Base-by-base conservation (phyloP, 2,888 invertebrate genomes). In the Leptinotarsa juncta region DNA sequence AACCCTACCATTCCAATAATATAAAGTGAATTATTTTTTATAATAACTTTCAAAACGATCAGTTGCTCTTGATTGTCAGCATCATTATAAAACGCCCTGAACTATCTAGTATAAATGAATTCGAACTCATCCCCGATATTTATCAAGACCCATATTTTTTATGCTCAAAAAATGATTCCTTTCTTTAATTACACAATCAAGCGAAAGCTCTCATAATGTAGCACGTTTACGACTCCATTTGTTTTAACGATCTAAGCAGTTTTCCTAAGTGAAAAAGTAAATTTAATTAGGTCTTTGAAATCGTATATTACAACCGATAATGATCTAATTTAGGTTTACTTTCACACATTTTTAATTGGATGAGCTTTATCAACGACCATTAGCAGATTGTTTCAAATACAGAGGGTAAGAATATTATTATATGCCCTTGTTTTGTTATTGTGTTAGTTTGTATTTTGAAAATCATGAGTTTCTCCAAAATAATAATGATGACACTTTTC, bases 291-390 rank as follows among this genome's bases (percentile, higher is more conserved):
- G 72, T 75, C 70, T 72, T 74, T 76, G 62, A 67, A 74, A 77
- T 74, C 77, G 77, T 77, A 77, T 76, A 76, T 77, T 74, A 71
- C 53, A 60, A 55, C 69, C 75, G 77, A 77, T 77, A 77, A 77
- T 75, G 73, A 77, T 77, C 77, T 73, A 75, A 77, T 77, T 75
- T 73, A 55, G 75, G 75, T 75, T 71, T 73, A 71, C 73, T 71
- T 73, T 71, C 75, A 75, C 73, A 77, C 75, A 77, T 77, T 77
- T 75, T 77, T 75, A 77, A 77, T 77, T 75, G 71, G 75, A 75
- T 71, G 42, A 32, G 20, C 26, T 68, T 57, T 23, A 23, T 55
- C 51, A 67, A 67, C 53, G 20, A 67, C 23, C 51, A 32, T 51
- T 51, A 67, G 32, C 50, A 32, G 51, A 67, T 67, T 26, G 53